These are phyloP conservation scores for Arctocebus calabarensis DNA, from an alignment of 2,797 vertebrate species.

Conservation along the genomic window DNA sequence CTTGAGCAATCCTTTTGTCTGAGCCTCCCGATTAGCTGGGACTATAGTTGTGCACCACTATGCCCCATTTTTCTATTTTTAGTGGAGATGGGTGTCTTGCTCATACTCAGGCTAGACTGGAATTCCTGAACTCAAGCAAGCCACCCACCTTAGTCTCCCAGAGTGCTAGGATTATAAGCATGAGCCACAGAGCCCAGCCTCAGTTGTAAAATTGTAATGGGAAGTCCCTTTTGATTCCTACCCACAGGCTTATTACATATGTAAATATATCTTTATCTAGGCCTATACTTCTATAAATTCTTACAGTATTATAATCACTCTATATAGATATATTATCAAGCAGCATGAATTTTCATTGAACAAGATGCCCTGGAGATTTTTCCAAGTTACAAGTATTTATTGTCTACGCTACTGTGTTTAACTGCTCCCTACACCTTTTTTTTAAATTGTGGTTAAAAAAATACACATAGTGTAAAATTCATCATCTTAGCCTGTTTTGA, in stretches of 20 bases:
- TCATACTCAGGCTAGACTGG: too few relatives aligned
- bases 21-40: too few relatives aligned
- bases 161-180: too few relatives aligned
- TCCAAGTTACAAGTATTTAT: neutral
- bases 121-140: too few relatives aligned
- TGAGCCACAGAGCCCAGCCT: too few relatives aligned
- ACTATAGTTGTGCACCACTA: too few relatives aligned
- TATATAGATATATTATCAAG: neutral
- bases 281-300: neutral
- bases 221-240: neutral
- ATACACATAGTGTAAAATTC: neutral
- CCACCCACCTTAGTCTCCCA: too few relatives aligned
- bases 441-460: neutral
- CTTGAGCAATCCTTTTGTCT: too few relatives aligned
- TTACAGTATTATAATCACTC: neutral
- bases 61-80: too few relatives aligned
- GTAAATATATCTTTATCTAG: neutral
- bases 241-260: neutral
- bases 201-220: neutral
- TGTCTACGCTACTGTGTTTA: neutral
- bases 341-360: slow-evolving; percentile 10
- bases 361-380: neutral
- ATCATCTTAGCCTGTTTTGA: neutral
- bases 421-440: neutral
- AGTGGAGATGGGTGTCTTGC: too few relatives aligned